phyloP scores from a whole-genome alignment of 23 tunicate species.

The Pegea sp. region DNA sequence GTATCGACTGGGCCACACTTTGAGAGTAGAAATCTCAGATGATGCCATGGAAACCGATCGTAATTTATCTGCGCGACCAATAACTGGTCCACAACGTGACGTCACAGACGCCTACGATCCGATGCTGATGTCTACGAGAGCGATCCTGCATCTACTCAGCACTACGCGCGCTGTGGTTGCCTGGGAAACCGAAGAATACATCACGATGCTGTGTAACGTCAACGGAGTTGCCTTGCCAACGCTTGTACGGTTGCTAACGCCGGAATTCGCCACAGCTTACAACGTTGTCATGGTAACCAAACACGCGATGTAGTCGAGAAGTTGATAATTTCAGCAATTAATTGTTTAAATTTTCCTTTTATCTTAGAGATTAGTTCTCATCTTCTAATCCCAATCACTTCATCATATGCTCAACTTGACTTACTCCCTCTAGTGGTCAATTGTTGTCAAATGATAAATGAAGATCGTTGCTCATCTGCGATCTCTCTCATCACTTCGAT shows the following conservation, averaged over 20 bases:
- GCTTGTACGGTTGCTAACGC: slow-evolving; percentile 14
- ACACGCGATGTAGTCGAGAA: neutral
- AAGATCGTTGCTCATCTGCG: slow-evolving; percentile 3
- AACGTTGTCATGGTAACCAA: neutral
- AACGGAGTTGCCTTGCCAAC: slow-evolving; percentile 28
- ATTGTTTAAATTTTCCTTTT: slow-evolving; percentile 26
- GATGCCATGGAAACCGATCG: slow-evolving; percentile 36
- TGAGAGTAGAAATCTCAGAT: slow-evolving; percentile 26
- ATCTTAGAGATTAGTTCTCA: slow-evolving; percentile 12
- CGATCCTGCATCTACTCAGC: slow-evolving; percentile 17
- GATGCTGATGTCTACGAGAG: slow-evolving; percentile 48
- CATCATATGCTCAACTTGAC: slow-evolving; percentile 12
- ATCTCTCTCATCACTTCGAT: slow-evolving; percentile 7
- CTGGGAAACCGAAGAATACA: slow-evolving; percentile 28
- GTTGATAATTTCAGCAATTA: slow-evolving; percentile 3
- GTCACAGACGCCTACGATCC: slow-evolving; percentile 27
- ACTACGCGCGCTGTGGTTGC: slow-evolving; percentile 18
- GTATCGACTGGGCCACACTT: slow-evolving; percentile 61
- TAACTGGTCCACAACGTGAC: slow-evolving; percentile 6
- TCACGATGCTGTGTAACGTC: slow-evolving; percentile 16
- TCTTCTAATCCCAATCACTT: slow-evolving; percentile 11
- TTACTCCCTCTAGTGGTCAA: slow-evolving; percentile 5
- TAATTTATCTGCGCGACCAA: slow-evolving; percentile 25
- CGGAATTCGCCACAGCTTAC: slow-evolving; percentile 24
- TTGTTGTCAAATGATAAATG: neutral